Evolutionary conservation across 2,888 invertebrate genomes (phyloP), one percentile per base, ranked within the genome.

Genomic region (Psylliodes chrysocephalus): DNA sequence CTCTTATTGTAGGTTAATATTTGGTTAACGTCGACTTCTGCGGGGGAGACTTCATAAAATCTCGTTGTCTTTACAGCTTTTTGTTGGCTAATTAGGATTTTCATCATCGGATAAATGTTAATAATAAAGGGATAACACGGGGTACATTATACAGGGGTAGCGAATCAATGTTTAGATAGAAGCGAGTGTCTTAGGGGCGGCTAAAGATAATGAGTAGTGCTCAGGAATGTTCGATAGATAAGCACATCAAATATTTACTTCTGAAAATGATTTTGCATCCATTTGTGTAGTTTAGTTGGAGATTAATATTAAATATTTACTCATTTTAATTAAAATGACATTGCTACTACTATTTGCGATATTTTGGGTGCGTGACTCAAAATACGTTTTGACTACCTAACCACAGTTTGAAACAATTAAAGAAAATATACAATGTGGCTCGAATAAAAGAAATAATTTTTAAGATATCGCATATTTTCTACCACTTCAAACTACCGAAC

Each of bases 1-100:
- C 57, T 46, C 60, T 66, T 63, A 64, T 63, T 67, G 52, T 53
- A 46, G 61, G 63, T 67, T 63, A 67, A 57, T 63, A 57, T 63
- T 67, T 60, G 66, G 60, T 63, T 66, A 60, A 63, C 63, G 61
- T 47, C 52, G 53, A 57, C 60, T 63, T 54, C 12, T 33, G 60
- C 5, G 17, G 55, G 28, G 28, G 38, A 17, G 22, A 15, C 55
- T 62, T 55, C 42, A 59, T 33, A 49, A 60, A 56, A 25, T 38
- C 51, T 35, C 42, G 33, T 62, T 62, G 62, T 42, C 54, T 40
- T 54, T 54, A 42, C 42, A 42, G 54, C 54, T 54, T 42, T 54
- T 54, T 54, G 42, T 42, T 15, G n/a, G 42, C 17, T 54, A 54
- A 54, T 54, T 54, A 54, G 33, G 28, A 28, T 15, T 42, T 42